phyloP scores from a whole-genome alignment of 2,888 invertebrate species.

The Rotaria sp. region DNA sequence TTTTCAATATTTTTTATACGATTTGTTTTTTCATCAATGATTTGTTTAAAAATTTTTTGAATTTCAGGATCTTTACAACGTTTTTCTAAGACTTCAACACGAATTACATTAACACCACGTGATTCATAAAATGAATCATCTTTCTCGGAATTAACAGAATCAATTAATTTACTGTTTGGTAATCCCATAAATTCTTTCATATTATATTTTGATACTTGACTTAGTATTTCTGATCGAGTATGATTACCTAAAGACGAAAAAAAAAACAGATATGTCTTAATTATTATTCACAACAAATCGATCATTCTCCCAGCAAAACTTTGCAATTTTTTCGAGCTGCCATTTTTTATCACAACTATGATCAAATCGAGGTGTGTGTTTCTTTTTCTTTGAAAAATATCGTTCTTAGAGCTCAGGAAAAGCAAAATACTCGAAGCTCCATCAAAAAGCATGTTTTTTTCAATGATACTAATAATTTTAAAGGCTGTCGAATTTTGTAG shows the following conservation, averaged over 20 bases:
- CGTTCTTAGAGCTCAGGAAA: too few relatives aligned
- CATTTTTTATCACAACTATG: too few relatives aligned
- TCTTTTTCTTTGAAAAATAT: too few relatives aligned
- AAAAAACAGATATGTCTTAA: not conserved
- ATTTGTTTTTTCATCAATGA: slow-evolving; percentile 24
- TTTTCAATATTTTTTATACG: slow-evolving; percentile 23
- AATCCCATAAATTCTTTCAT: slow-evolving; percentile 27
- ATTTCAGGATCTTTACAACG: slow-evolving; percentile 20
- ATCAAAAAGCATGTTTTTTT: too few relatives aligned
- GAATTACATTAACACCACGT: slow-evolving; percentile 22
- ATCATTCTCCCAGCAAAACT: too few relatives aligned
- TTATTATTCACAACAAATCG: too few relatives aligned
- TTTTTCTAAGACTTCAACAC: not conserved
- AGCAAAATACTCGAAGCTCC: too few relatives aligned
- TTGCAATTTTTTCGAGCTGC: too few relatives aligned
- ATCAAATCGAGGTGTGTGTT: too few relatives aligned
- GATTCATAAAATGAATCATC: not conserved
- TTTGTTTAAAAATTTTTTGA: slow-evolving; percentile 28
- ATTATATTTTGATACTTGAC: slow-evolving; percentile 20
- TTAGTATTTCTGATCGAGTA: not conserved
- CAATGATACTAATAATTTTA: too few relatives aligned
- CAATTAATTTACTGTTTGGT: not conserved
- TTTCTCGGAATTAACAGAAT: not conserved
- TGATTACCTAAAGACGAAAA: not conserved
- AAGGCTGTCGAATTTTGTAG: too few relatives aligned